Evolutionary conservation across 2,797 vertebrate species (phyloP).

Genomic region (Chaunax sp.): DNA sequence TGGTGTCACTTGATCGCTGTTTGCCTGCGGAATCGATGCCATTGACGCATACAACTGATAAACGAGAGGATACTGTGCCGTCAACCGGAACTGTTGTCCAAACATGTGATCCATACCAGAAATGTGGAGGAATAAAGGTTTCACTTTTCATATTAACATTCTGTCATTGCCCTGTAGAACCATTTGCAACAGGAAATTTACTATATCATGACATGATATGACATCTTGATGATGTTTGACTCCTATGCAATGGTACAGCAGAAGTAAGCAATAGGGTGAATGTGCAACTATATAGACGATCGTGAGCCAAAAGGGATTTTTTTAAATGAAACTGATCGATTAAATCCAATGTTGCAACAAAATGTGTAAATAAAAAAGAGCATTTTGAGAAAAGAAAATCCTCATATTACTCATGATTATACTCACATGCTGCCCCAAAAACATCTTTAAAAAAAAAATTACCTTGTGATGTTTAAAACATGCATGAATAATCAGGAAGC

Average conservation of each 20-base stretch:
- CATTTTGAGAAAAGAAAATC: constrained; percentile 9
- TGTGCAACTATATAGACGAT: background rate
- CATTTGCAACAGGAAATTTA: constrained; percentile 14
- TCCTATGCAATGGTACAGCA: background rate
- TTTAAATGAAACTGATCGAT: constrained; percentile 32
- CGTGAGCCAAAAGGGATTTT: too few relatives aligned
- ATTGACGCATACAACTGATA: constrained; percentile 42
- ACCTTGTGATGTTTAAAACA: constrained; percentile 58
- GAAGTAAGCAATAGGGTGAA: background rate
- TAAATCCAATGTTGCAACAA: constrained; percentile 4
- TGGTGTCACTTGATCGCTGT: constrained; percentile 56
- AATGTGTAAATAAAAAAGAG: constrained; percentile 5
- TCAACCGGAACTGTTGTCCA: constrained; percentile 43
- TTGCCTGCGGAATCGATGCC: constrained; percentile 51
- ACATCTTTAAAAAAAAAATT: constrained; percentile 25
- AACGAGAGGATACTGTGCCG: constrained; percentile 34
- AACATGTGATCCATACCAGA: constrained; percentile 41
- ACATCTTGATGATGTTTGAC: background rate
- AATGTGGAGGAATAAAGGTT: constrained; percentile 37
- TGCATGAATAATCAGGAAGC: constrained; percentile 60
- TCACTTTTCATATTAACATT: constrained; percentile 36
- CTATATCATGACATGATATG: background rate
- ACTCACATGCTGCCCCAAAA: constrained; percentile 41
- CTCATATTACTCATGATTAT: constrained; percentile 19
- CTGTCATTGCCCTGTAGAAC: constrained; percentile 10